Base-by-base conservation (phyloP, 2,888 invertebrate genomes). In the Tryphoninae sp. region DNA sequence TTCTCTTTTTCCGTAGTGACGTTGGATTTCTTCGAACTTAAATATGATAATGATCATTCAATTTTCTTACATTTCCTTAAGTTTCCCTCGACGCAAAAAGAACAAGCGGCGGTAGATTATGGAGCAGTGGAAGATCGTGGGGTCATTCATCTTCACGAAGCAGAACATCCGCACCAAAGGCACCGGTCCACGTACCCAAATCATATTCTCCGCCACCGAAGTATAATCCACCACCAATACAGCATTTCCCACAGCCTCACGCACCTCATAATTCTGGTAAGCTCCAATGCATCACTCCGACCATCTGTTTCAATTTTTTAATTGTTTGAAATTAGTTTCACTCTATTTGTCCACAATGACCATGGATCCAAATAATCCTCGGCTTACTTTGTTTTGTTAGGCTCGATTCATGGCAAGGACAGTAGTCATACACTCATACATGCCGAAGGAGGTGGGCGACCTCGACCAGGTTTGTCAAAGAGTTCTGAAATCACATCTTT, bases 381-480 rank as follows among this genome's bases (percentile, higher is more conserved):
- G 33, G 33, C 33, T 33, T 33, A 33, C 33, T 42, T 40, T 64
- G 2, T 65, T 33, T 9, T 40, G 7, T 1, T 69, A 81, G 81
- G 58, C 2, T 4, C 67, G 9, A 49, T 13, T 9, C 53, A 11
- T 51, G 51, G 13, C 33, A 78, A 68, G 11, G 81, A 87, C 74
- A 26, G 80, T 40, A 86, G 84, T 61, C 75, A 78, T 1, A 11
- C 55, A 13, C 80, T 88, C 4, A 26, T 88, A 61, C 53, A 83
- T 0, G 61, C 74, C 4, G 87, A 88, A 68, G 83, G 86, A 40
- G 85, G 86, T 62, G 85, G 86, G 16, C 83, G 81, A 51, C 80
- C 49, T 16, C 80, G 78, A 51, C 86, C 87, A 62, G 33, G 88
- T 86, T 78, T 75, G 81, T 83, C 26, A 53, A 64, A 33, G 8